Evolutionary conservation across 2,113 vertebrate genomes (phyloP).

Genomic region (Podarcis raffonei): DNA sequence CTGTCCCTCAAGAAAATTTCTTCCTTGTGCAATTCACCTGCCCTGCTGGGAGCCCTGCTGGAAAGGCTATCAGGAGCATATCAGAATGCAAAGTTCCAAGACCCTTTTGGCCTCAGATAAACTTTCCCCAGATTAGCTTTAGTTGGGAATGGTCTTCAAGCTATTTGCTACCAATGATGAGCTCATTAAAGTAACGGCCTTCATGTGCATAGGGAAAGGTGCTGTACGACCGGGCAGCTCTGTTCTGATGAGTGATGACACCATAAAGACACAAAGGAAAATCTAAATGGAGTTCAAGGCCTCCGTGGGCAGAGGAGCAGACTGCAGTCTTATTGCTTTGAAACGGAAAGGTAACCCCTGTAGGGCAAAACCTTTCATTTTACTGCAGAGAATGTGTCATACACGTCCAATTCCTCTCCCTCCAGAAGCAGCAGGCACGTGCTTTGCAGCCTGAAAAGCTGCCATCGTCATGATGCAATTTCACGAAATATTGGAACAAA

Average conservation of each 20-base stretch:
- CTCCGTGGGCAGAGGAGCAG: neutral
- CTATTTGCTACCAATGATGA: fast-evolving
- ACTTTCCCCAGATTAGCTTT: neutral
- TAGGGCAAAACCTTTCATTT: slow-evolving; percentile 5
- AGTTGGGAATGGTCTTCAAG: neutral
- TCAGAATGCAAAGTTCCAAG: fast-evolving
- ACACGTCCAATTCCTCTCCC: neutral
- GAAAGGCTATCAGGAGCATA: neutral
- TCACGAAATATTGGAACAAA: slow-evolving; percentile 16
- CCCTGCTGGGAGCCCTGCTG: neutral
- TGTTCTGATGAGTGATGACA: neutral
- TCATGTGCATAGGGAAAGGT: neutral
- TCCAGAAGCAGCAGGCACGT: neutral
- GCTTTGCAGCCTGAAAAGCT: neutral
- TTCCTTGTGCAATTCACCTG: neutral
- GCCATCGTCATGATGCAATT: slow-evolving; percentile 5
- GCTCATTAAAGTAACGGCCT: neutral
- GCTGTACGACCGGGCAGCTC: neutral
- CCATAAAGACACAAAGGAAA: neutral
- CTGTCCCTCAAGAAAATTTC: neutral
- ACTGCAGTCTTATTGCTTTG: neutral
- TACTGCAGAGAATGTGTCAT: neutral
- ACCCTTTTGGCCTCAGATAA: fast-evolving
- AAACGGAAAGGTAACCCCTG: neutral
- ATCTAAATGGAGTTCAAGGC: neutral